phyloP scores from a whole-genome alignment of 1,140 invertebrate genomes.

The Formica exsecta region DNA sequence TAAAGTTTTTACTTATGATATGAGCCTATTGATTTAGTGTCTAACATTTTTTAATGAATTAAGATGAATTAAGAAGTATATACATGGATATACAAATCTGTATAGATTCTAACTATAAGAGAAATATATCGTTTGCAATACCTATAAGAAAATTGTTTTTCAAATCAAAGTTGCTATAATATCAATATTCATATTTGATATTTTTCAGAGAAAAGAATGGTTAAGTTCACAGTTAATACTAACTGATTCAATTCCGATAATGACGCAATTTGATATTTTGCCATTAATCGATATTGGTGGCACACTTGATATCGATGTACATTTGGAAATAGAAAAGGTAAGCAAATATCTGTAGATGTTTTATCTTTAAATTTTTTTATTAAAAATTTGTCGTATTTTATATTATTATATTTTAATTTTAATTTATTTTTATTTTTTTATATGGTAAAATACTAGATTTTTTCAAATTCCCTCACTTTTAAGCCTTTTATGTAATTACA shows the following conservation, averaged over 20 bases:
- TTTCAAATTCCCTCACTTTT: too few relatives aligned
- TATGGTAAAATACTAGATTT: too few relatives aligned
- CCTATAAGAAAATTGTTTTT: not conserved
- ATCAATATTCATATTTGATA: not conserved
- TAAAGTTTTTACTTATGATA: too few relatives aligned
- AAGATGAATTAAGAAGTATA: not conserved
- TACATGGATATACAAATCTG: not conserved
- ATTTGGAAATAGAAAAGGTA: conserved; percentile 83
- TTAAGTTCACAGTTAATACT: conserved; percentile 86
- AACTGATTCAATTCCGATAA: conserved; percentile 82
- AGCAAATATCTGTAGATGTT: not conserved
- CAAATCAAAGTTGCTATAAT: not conserved
- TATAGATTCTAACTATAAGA: too few relatives aligned
- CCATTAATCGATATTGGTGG: conserved; percentile 88
- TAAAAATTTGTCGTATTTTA: too few relatives aligned
- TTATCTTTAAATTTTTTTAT: not conserved
- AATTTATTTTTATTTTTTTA: too few relatives aligned
- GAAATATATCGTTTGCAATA: not conserved
- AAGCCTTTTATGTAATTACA: too few relatives aligned
- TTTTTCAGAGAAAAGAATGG: conserved; percentile 85
- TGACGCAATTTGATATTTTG: conserved; percentile 86
- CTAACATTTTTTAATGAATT: not conserved
- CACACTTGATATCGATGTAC: conserved; percentile 85
- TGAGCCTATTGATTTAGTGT: too few relatives aligned
- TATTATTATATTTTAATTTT: too few relatives aligned